Evolutionary conservation across 2,113 vertebrate genomes (phyloP).

Genomic region (Aptenodytes patagonicus): DNA sequence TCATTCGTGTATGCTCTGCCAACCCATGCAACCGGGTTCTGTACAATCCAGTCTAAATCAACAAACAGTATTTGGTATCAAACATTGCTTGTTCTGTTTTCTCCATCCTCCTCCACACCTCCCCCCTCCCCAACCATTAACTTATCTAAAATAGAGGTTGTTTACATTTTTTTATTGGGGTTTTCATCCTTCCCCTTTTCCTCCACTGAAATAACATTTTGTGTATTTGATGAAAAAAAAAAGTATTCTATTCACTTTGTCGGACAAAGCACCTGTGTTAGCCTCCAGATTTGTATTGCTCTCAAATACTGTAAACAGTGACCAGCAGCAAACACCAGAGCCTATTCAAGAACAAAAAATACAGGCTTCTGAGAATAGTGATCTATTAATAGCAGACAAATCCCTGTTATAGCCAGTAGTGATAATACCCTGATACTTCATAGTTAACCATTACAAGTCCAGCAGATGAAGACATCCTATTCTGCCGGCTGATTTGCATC

Average conservation of each 20-base stretch:
- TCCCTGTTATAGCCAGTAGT: constrained; percentile 57
- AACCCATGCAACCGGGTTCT: neutral
- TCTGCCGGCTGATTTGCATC: neutral
- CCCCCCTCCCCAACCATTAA: neutral
- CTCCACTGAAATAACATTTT: neutral
- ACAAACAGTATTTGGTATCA: neutral
- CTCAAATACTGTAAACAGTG: constrained; percentile 43
- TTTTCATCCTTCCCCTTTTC: neutral
- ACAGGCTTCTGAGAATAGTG: constrained; percentile 33
- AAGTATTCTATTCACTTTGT: neutral
- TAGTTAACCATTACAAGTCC: constrained; percentile 59
- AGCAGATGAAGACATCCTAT: neutral
- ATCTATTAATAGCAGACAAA: constrained; percentile 77
- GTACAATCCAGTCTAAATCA: neutral
- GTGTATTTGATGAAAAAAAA: neutral
- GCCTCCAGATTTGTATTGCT: neutral
- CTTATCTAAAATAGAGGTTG: neutral
- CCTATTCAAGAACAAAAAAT: constrained; percentile 38
- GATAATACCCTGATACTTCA: constrained; percentile 53
- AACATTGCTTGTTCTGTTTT: neutral
- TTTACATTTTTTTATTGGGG: neutral
- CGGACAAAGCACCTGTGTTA: neutral
- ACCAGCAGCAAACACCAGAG: constrained; percentile 40
- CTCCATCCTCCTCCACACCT: neutral
- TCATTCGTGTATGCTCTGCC: neutral